phyloP scores from a whole-genome alignment of 2,888 invertebrate genomes.

The Scaptomyza tumidula region DNA sequence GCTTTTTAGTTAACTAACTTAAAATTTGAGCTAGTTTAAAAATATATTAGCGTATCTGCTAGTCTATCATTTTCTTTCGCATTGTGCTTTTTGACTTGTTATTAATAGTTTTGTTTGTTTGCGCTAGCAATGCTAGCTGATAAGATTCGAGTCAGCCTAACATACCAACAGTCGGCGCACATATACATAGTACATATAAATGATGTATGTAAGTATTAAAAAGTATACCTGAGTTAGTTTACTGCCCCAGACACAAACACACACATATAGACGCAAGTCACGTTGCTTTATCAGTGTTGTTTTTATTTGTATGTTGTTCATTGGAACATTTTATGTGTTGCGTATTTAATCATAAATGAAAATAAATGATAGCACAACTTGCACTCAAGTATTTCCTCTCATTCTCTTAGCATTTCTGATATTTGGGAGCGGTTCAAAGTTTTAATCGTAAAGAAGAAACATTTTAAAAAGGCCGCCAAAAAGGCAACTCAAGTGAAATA shows the following conservation, averaged over 20 bases:
- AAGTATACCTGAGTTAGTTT: constrained; percentile 44
- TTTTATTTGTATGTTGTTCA: constrained; percentile 16
- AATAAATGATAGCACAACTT: constrained; percentile 32
- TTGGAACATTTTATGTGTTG: constrained; percentile 39
- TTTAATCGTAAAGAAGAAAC: constrained; percentile 20
- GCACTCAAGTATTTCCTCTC: constrained; percentile 17
- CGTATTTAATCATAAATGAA: constrained; percentile 48
- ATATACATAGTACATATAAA: background rate
- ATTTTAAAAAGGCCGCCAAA: constrained; percentile 9
- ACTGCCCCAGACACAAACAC: constrained; percentile 30
- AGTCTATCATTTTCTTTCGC: background rate
- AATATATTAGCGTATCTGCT: background rate
- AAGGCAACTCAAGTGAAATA: background rate
- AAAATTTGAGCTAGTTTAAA: too few species aligned
- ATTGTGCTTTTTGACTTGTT: constrained; percentile 38
- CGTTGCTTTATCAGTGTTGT: constrained; percentile 28
- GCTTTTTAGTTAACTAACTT: too few species aligned
- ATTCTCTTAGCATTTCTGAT: background rate
- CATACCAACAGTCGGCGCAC: constrained; percentile 30
- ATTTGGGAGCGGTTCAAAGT: constrained; percentile 19
- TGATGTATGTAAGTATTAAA: background rate
- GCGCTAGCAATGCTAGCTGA: constrained; percentile 44
- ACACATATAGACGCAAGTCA: background rate
- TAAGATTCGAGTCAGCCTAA: constrained; percentile 48
- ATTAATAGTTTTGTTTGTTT: constrained; percentile 65